Evolutionary conservation across 2,888 invertebrate genomes (phyloP), one percentile per base, ranked within the genome.

Genomic region (Platycheirus rosarum): DNA sequence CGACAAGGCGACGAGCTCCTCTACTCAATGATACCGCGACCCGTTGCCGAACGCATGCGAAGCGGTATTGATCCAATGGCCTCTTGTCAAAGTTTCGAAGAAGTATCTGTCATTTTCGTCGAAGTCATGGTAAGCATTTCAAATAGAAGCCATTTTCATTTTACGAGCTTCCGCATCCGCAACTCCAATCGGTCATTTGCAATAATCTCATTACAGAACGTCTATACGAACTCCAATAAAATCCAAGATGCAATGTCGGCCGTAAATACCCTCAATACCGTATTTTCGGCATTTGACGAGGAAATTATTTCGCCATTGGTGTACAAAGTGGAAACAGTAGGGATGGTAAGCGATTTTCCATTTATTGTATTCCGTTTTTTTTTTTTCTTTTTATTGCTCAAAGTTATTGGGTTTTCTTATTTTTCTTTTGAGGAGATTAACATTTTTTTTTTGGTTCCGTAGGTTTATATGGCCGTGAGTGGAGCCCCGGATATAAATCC

Each of bases 251-350:
- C 95, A 75, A 94, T 95, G 96, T 95, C 95, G 86, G 93, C 96
- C 0, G 96, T 97, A 0, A 93, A 94, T 6, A 95, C 95, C 40
- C 95, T 97, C 92, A 97, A 97, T 88, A 94, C 94, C 1, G 95
- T 97, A 0, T 97, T 96, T 91, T 95, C 95, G 0, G 94, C 94
- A 85, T 95, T 97, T 86, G 97, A 97, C 89, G 92, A 95, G 23
- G 92, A 97, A 51, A 94, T 97, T 87, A 96, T 97, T 87, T 93
- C 94, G 35, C 96, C 95, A 85, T 93, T 95, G 71, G 97, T 97
- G 1, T 97, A 97, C 88, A 97, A 97, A 93, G 97, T 97, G 74
- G 97, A 97, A 91, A 97, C 97, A 0, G 96, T 97, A 0, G 97
- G 97, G n/a, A 95, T 94, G 89, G 94, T 94, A 66, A 51, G 74